Percentiles rank a stretch among this genome's conserved stretches.
phyloP scores from a whole-genome alignment of 2,797 vertebrate genomes.

The Chrosomus eos region DNA sequence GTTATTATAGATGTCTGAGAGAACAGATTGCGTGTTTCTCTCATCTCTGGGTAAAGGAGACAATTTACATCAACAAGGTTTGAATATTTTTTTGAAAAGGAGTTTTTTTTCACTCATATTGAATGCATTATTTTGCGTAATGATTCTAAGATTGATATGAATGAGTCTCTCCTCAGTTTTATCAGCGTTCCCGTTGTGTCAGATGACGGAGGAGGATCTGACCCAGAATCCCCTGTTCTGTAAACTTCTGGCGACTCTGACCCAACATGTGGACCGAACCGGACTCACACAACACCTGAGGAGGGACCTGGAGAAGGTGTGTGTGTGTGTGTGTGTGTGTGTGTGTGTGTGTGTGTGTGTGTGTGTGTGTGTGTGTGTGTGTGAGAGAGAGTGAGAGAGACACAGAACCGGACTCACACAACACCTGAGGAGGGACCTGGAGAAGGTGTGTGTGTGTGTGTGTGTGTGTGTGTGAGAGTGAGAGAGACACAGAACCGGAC shows the following conservation, averaged over 20 bases:
- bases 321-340: not conserved
- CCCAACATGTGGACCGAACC: slow-evolving; percentile 78
- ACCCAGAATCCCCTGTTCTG: slow-evolving; percentile 80
- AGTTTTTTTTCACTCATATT: not conserved
- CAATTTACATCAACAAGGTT: slow-evolving; percentile 73
- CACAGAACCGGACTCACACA: no score
- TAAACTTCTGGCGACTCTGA: slow-evolving; percentile 79
- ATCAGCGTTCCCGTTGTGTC: slow-evolving; percentile 78
- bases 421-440: no score
- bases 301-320: slow-evolving; percentile 76
- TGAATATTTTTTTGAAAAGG: not conserved
- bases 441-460: no score
- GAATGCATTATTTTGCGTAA: not conserved
- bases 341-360: not conserved
- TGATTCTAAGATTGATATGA: not conserved
- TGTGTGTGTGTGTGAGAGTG: no score
- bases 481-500: no score
- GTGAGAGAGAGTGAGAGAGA: no score
- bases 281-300: slow-evolving; percentile 78
- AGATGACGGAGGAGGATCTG: slow-evolving; percentile 81
- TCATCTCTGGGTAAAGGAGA: slow-evolving; percentile 67
- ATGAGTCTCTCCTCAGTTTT: slow-evolving; percentile 65
- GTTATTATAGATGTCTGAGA: slow-evolving; percentile 49
- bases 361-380: not conserved
- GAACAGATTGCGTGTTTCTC: slow-evolving; percentile 47